Base-by-base conservation (phyloP, 2,888 invertebrate genomes). In the Anarsia innoxiella region DNA sequence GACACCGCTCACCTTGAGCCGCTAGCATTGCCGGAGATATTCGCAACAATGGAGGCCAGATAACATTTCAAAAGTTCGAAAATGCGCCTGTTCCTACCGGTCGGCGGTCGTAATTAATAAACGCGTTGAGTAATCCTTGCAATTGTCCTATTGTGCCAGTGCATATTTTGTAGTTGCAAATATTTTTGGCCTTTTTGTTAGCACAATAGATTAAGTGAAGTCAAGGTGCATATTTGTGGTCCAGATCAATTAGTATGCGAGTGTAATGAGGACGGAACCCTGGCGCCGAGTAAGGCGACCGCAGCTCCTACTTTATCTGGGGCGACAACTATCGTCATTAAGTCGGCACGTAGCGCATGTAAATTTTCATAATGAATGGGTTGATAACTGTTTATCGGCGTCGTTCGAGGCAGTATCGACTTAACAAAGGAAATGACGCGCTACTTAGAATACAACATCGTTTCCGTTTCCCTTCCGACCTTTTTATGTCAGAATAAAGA, bases 41-140 rank as follows among this genome's bases (percentile, higher is more conserved):
- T 82, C 74, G 83, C 84, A 84, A 84, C 84, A 84, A 84, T 84
- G 73, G 83, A 82, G 80, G 80, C 80, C 80, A 83, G 84, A 84
- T 84, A 83, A 79, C 78, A 66, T 84, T 84, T 73, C 80, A 83
- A 83, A 82, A 80, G 79, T 80, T 77, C 67, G 72, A 83, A 82
- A 80, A 84, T 79, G 70, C 74, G 72, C 68, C 68, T 61, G 61
- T 66, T 79, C 72, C 76, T 62, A 59, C 67, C 69, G 71, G 59
- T 59, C 64, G 63, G 55, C 64, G 54, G 55, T 51, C 59, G 66
- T 71, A 72, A 75, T 78, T 79, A 80, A 73, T 72, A 69, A 67
- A 64, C 41, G 46, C 48, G 60, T 76, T 78, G 74, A 56, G 72
- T 72, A 78, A 73, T 66, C 56, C 52, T 46, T 59, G 56, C 49